Conservation (phyloP, 2,797 vertebrate species). For the Cottoperca gobio region DNA sequence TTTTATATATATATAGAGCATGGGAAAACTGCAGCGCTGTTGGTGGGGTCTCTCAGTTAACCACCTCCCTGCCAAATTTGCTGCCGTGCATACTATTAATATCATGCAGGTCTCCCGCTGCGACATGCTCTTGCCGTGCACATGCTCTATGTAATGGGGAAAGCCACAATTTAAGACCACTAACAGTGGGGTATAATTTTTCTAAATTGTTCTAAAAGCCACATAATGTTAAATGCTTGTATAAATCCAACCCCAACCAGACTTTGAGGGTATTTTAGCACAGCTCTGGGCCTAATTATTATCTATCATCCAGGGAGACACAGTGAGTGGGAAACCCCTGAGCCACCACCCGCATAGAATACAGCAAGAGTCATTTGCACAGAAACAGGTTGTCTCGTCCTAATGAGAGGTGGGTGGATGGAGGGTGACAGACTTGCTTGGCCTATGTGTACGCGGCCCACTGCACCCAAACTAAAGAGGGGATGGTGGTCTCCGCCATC, state of each 20-base stretch:
- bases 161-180: conserved; percentile 81
- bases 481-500: conserved; percentile 80
- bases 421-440: conserved; percentile 68
- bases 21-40: conserved; percentile 60
- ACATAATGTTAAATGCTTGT: conserved; percentile 83
- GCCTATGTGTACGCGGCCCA: conserved; percentile 71
- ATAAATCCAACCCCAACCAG: conserved; percentile 83
- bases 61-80: conserved; percentile 74
- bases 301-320: conserved; percentile 62
- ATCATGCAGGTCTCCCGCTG: conserved; percentile 74
- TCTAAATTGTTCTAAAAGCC: conserved; percentile 83
- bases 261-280: conserved; percentile 69
- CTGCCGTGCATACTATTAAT: conserved; percentile 76
- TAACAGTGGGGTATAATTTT: conserved; percentile 84
- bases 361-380: conserved; percentile 57
- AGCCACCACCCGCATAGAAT: conserved; percentile 72
- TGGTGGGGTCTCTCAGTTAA: conserved; percentile 59
- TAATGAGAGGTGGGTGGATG: conserved; percentile 71
- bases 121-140: conserved; percentile 62
- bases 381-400: conserved; percentile 66
- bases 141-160: conserved; percentile 74
- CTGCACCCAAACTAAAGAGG: conserved; percentile 80
- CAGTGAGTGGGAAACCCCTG: conserved; percentile 63
- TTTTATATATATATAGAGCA: conserved; percentile 16
- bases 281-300: conserved; percentile 77